Percentiles rank a stretch among this genome's conserved stretches.
phyloP scores from a whole-genome alignment of 30 jellyfish, hydroid and myxozoan genomes.

The Mastigias papua region DNA sequence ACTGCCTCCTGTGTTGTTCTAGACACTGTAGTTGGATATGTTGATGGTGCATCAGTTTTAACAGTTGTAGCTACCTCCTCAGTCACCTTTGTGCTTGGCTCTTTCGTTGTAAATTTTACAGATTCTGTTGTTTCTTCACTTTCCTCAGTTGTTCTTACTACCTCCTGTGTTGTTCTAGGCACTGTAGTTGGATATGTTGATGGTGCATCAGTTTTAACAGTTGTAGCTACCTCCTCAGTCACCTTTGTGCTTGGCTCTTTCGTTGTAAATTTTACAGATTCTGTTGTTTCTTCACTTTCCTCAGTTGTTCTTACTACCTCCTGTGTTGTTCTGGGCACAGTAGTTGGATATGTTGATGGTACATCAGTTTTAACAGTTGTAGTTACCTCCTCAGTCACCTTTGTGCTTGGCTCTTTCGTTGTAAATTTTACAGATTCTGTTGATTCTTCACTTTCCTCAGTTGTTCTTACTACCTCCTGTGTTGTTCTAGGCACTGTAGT shows the following conservation, averaged over 20 bases:
- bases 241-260: not conserved
- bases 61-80: too few species aligned
- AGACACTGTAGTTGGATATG: not conserved
- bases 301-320: not conserved
- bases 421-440: not conserved
- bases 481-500: not conserved
- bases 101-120: too few species aligned
- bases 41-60: too few species aligned
- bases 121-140: too few species aligned
- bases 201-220: not conserved
- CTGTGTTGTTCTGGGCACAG: not conserved
- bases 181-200: not conserved
- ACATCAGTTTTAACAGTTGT: not conserved
- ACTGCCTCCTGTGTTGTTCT: slow-evolving; percentile 7
- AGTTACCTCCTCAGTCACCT: not conserved
- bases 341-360: not conserved
- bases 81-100: too few species aligned
- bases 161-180: not conserved
- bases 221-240: not conserved
- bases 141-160: too few species aligned
- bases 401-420: not conserved
- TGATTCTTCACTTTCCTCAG: too few species aligned
- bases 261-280: not conserved
- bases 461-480: not conserved
- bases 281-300: not conserved